Percentiles rank a stretch among this genome's conserved stretches.
These are phyloP conservation scores for Neomorphus geoffroyi DNA, from an alignment of 2,797 vertebrate genomes.

Conservation along the genomic window DNA sequence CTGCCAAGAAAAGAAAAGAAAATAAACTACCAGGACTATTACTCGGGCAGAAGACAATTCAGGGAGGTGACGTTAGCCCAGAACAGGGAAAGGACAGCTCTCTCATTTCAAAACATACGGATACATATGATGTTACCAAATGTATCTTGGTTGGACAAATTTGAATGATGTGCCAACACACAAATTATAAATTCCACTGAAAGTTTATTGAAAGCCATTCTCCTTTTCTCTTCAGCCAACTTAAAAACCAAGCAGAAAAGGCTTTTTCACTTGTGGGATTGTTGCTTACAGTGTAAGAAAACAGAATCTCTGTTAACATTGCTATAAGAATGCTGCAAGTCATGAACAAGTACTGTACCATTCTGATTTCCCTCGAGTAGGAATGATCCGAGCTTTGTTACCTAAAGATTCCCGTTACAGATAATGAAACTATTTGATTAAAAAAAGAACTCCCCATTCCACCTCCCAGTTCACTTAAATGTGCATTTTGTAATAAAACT, in stretches of 20 bases:
- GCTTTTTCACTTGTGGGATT: neutral
- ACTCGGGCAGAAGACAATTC: neutral
- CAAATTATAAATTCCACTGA: neutral
- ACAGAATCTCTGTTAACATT: neutral
- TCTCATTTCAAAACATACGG: neutral
- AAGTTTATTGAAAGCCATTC: neutral
- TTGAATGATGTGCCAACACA: neutral
- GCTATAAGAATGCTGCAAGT: neutral
- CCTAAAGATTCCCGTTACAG: slow-evolving; percentile 10
- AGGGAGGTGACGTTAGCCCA: neutral
- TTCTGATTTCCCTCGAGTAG: neutral
- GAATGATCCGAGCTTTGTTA: slow-evolving; percentile 23
- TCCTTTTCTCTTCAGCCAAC: neutral
- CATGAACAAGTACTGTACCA: neutral
- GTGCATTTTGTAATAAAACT: slow-evolving; percentile 7
- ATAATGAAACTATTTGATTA: slow-evolving; percentile 45
- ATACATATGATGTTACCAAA: neutral
- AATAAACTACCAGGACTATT: neutral
- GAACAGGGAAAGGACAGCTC: neutral
- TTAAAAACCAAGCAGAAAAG: neutral
- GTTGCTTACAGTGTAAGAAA: neutral
- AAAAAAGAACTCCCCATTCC: slow-evolving; percentile 12
- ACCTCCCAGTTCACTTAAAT: slow-evolving; percentile 26
- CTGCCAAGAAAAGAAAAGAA: slow-evolving; percentile 65
- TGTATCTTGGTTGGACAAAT: neutral